Evolutionary conservation across 2,113 vertebrate genomes (phyloP).

Genomic region (Todiramphus chloris): DNA sequence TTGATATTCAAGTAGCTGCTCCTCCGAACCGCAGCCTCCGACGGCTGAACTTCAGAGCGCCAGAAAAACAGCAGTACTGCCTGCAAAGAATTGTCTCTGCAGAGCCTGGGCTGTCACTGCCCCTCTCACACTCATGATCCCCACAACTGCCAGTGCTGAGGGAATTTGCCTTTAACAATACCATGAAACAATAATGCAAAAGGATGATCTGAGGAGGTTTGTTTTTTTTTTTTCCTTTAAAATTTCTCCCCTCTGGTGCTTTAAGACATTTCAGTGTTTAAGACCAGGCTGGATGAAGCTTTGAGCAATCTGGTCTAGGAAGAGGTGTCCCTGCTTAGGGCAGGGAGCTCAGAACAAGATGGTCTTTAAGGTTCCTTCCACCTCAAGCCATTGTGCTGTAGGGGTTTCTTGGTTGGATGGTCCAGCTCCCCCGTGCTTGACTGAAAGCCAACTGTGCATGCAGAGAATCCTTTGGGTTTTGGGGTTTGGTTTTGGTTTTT

Average conservation of each 20-base stretch:
- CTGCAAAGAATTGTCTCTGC: background rate
- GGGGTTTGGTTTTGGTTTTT: no score
- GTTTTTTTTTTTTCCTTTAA: background rate
- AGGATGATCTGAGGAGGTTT: background rate
- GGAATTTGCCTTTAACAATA: background rate
- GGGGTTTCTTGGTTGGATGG: background rate
- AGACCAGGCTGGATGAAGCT: no score
- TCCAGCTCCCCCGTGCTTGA: background rate
- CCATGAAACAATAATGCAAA: background rate
- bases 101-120: background rate
- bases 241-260: background rate
- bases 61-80: background rate
- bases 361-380: background rate
- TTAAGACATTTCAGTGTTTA: background rate
- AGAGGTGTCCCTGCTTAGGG: background rate
- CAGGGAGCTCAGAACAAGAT: background rate
- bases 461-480: background rate
- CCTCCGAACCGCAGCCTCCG: background rate
- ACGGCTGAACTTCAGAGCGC: background rate
- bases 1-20: slow-evolving; percentile 28
- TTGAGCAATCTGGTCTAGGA: no score
- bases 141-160: background rate
- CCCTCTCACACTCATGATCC: background rate
- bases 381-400: background rate
- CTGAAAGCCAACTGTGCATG: background rate